Base-by-base conservation (phyloP, 2,797 vertebrate species). In the Muscicapa comitata region DNA sequence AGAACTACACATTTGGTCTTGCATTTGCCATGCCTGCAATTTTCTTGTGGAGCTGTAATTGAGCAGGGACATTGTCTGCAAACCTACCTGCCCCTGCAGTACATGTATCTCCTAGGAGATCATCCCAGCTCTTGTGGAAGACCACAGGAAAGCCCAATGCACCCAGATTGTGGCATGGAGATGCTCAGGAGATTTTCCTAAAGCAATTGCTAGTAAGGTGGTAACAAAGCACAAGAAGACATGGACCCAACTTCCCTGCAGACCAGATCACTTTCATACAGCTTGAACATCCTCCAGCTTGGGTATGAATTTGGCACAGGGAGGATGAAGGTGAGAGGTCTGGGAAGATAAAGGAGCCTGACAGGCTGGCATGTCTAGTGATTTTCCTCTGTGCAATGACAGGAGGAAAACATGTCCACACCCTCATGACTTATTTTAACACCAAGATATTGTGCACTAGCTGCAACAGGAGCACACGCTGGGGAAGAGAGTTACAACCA, bases 301-400 rank as follows among this genome's bases (percentile, higher is more conserved):
- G 23, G 33, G 40, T 66, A 91, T 23, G 47, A 88, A 78, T 61
- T 82, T 88, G 83, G 88, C 74, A 76, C 5, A 18, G 8, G 11
- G 8, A 84, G 6, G 33, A 92, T 95, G 87, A 94, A 86, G 96
- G 89, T 63, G 76, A 96, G 76, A 96, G 79, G 85, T 91, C 85
- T 81, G 48, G 57, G 14, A 93, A 94, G 63, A 84, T 82, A 86
- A 91, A 82, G 48, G 5, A 75, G 58, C 35, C 35, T 15, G 14
- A 90, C 51, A 75, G 20, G 42, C 73, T 96, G 66, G 73, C 87
- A 96, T 1, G 0, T 93, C 79, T 94, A 37, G 40, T 94, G 85
- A 83, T 96, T 91, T 89, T 45, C 62, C 31, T 63, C 61, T 61
- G 35, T 86, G 70, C 55, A 91, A 71, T 37, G 73, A 78, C 55